These are phyloP conservation scores for Leucophenga montana DNA, from an alignment of 2,888 invertebrate species.

Conservation along the genomic window DNA sequence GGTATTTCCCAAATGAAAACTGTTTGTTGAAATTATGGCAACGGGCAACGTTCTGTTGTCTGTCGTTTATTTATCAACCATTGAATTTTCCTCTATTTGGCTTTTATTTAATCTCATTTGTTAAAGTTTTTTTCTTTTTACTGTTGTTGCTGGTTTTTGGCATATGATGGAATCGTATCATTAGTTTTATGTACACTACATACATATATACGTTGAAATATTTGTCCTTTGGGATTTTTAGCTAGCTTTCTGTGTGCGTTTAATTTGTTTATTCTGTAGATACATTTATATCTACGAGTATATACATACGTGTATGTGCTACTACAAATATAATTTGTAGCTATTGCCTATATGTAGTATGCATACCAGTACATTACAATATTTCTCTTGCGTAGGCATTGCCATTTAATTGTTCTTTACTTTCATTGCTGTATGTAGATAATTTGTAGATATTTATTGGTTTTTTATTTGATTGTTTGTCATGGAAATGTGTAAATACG, in stretches of 20 bases:
- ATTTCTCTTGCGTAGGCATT: too few relatives aligned
- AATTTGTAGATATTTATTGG: too few relatives aligned
- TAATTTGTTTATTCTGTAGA: not conserved
- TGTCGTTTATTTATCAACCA: not conserved
- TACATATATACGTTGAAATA: not conserved
- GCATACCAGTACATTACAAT: too few relatives aligned
- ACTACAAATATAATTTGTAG: too few relatives aligned
- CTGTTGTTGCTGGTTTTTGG: not conserved
- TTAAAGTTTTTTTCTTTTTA: not conserved
- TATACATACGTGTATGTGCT: not conserved
- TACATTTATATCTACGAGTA: not conserved
- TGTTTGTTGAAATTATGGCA: not conserved
- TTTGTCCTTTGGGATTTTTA: not conserved
- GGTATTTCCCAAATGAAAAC: constrained; percentile 56
- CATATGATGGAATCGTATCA: constrained; percentile 8
- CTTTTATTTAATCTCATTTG: not conserved
- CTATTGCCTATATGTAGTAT: too few relatives aligned
- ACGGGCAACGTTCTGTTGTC: not conserved
- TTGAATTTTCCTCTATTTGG: not conserved
- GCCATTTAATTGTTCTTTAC: too few relatives aligned
- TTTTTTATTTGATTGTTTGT: too few relatives aligned
- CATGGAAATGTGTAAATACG: too few relatives aligned
- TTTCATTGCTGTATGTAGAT: too few relatives aligned
- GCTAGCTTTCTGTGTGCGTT: not conserved
- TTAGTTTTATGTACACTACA: constrained; percentile 10